Conservation (phyloP, 1,140 invertebrate genomes). For the Anadara kagoshimensis region DNA sequence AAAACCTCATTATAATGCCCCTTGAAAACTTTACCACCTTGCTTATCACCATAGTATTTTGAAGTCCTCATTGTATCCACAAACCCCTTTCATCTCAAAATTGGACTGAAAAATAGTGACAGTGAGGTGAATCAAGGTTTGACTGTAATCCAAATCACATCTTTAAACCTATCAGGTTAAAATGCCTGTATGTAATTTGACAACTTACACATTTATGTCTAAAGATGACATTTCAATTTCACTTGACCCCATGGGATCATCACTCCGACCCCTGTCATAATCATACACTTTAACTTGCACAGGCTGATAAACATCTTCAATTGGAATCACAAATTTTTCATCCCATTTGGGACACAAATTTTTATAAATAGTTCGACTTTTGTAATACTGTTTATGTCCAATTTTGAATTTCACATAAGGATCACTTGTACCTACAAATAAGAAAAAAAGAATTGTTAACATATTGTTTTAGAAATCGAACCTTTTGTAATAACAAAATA, state of each 20-base stretch:
- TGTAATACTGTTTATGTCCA: conserved; percentile 70
- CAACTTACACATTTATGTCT: conserved; percentile 83
- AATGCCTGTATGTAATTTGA: no score
- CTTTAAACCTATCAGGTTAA: no score
- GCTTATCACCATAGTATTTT: no score
- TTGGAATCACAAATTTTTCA: conserved; percentile 73
- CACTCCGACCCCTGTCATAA: conserved; percentile 96
- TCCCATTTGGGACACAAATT: conserved; percentile 77
- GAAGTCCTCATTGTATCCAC: no score
- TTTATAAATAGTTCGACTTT: conserved; percentile 73
- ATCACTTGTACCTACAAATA: conserved; percentile 73
- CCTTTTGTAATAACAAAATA: background rate
- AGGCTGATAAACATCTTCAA: conserved; percentile 77
- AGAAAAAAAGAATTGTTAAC: conserved; percentile 10
- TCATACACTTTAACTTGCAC: conserved; percentile 96
- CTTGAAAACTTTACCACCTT: no score
- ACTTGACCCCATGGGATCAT: conserved; percentile 98
- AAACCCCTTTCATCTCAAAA: no score
- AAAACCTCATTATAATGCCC: no score
- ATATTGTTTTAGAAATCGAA: no score
- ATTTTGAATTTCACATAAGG: conserved; percentile 77
- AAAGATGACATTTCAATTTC: conserved; percentile 88
- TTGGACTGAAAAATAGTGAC: no score
- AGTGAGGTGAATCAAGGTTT: no score
- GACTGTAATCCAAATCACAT: background rate